Conservation (phyloP, 2,113 vertebrate genomes). For the Macrotus californicus region DNA sequence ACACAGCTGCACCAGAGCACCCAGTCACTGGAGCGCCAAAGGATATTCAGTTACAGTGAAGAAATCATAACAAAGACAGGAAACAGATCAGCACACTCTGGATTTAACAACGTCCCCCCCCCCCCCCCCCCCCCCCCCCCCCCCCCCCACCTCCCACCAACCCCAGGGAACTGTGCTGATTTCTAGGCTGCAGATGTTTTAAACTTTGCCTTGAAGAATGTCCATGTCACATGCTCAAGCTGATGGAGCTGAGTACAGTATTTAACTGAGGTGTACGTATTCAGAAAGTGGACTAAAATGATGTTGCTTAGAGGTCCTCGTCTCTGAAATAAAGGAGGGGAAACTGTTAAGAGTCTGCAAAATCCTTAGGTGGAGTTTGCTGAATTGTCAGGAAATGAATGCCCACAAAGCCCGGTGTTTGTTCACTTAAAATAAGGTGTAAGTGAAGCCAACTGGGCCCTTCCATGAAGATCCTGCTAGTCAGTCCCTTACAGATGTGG, state of each 20-base stretch:
- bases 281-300: conserved; percentile 27
- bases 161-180: conserved; percentile 71
- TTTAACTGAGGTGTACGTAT: conserved; percentile 6
- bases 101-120: conserved; percentile 79
- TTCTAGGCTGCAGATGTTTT: conserved; percentile 83
- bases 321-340: not conserved
- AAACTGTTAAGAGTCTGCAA: fast-evolving
- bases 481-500: fast-evolving
- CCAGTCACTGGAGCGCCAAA: conserved; percentile 71
- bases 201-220: conserved; percentile 73
- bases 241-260: conserved; percentile 1
- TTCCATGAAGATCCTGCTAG: fast-evolving
- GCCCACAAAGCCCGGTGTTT: not conserved
- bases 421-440: not conserved
- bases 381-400: not conserved
- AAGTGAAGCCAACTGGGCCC: not conserved
- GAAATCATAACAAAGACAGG: conserved; percentile 96
- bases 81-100: conserved; percentile 89
- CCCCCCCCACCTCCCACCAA: conserved; percentile 66
- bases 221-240: conserved; percentile 42
- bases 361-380: not conserved
- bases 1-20: conserved; percentile 85
- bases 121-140: conserved; percentile 70
- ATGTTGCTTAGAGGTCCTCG: not conserved
- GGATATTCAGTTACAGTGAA: conserved; percentile 82